phyloP scores from a whole-genome alignment of 2,888 invertebrate genomes.

The Cheilosia scutellata region DNA sequence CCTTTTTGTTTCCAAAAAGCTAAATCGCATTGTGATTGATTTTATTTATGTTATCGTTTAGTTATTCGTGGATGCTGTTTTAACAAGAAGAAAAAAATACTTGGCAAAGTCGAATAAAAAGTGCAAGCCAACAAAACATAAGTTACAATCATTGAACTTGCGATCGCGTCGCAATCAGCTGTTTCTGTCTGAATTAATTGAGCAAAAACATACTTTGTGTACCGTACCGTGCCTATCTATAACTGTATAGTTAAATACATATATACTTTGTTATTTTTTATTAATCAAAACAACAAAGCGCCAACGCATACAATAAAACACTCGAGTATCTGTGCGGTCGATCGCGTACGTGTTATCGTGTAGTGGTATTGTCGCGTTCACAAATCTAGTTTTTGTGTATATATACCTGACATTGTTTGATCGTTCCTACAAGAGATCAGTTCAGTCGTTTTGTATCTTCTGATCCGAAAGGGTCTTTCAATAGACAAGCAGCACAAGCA shows the following conservation, averaged over 20 bases:
- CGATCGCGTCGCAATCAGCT: slow-evolving; percentile 51
- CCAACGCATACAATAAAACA: slow-evolving; percentile 34
- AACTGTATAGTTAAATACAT: background rate
- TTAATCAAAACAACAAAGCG: slow-evolving; percentile 45
- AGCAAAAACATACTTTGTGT: slow-evolving; percentile 15
- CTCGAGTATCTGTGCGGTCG: slow-evolving; percentile 2
- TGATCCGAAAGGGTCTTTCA: slow-evolving; percentile 73
- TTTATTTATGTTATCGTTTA: slow-evolving; percentile 52
- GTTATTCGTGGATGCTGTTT: slow-evolving; percentile 20
- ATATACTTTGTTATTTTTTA: slow-evolving; percentile 11
- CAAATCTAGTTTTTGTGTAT: slow-evolving; percentile 63
- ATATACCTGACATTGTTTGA: slow-evolving; percentile 63
- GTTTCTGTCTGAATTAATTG: slow-evolving; percentile 14
- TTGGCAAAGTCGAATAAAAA: slow-evolving; percentile 23
- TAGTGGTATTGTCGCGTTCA: slow-evolving; percentile 38
- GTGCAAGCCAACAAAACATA: slow-evolving; percentile 18
- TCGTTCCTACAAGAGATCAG: slow-evolving; percentile 53
- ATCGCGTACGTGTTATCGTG: background rate
- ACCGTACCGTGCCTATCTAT: background rate
- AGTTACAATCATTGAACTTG: slow-evolving; percentile 9
- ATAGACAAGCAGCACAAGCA: background rate
- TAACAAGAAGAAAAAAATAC: slow-evolving; percentile 3
- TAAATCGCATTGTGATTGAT: slow-evolving; percentile 51
- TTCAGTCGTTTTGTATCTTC: slow-evolving; percentile 77
- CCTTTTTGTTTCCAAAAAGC: slow-evolving; percentile 33